Base-by-base conservation (phyloP, 2,888 invertebrate genomes). In the Pterostichus madidus region DNA sequence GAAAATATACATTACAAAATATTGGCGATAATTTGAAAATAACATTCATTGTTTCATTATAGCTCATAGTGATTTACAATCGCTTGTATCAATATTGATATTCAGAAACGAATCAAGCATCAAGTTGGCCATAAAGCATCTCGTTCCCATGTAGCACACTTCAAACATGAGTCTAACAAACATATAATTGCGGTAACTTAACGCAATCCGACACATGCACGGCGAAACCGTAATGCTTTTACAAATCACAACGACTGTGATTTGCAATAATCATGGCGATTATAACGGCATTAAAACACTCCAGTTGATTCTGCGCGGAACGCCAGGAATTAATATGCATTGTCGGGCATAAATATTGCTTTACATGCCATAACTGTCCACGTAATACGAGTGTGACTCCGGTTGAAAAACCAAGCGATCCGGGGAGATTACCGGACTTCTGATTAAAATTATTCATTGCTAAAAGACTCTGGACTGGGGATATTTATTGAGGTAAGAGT, bases 221-320 rank as follows among this genome's bases (percentile, higher is more conserved):
- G 32, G 52, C 44, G 39, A 46, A 56, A 73, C 53, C 39, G 68
- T 71, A 80, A 73, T 80, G 73, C 68, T 32, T 78, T 80, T 68
- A 68, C 79, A 80, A 80, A 80, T 80, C 68, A 53, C 80, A 80
- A 56, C 59, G 71, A 44, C 64, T 75, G 68, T 68, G 81, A 81
- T 81, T 81, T 59, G 81, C 75, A 81, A 81, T 81, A 81, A 81
- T 81, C 81, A 75, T 59, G 59, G 75, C 81, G 81, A 81, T 81
- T 81, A 81, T 81, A 81, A 81, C 81, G 81, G 81, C 80, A 75
- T 46, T 61, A 31, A 81, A 75, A 59, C 44, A 73, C 49, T n/a
- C 24, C 15, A 5, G 17, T 15, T 6, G 59, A 10, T 35, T 11
- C 64, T 8, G 44, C 44, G 15, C 39, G 35, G 56, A 35, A 13